phyloP scores from a whole-genome alignment of 2,888 invertebrate species.

The Mamestra brassicae region DNA sequence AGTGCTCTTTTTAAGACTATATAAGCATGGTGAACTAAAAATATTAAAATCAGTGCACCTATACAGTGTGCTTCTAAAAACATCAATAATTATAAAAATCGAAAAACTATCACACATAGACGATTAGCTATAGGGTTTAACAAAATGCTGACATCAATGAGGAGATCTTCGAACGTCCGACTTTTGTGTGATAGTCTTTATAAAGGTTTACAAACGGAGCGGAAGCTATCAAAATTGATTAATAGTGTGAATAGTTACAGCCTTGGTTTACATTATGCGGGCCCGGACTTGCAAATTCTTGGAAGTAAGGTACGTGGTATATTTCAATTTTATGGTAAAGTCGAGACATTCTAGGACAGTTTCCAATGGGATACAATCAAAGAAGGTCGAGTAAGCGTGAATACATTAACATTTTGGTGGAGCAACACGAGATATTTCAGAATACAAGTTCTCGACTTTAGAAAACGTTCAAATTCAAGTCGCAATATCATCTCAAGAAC shows the following conservation, averaged over 20 bases:
- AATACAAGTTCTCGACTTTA: no score
- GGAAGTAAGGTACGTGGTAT: slow-evolving; percentile 7
- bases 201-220: slow-evolving; percentile 13
- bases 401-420: background rate
- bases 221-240: slow-evolving; percentile 45
- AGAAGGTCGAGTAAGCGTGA: background rate
- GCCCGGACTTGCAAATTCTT: background rate
- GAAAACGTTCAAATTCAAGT: no score
- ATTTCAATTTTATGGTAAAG: slow-evolving; percentile 5
- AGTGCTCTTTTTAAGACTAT: no score
- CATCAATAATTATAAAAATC: slow-evolving; percentile 7
- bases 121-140: background rate
- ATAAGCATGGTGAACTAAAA: slow-evolving; percentile 11
- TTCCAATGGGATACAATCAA: no score
- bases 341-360: background rate
- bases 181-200: slow-evolving; percentile 24
- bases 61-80: slow-evolving; percentile 5
- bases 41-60: slow-evolving; percentile 30
- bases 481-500: no score
- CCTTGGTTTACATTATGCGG: slow-evolving; percentile 13
- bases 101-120: slow-evolving; percentile 9
- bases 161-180: background rate
- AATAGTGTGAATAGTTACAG: slow-evolving; percentile 4
- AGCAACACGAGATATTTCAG: background rate
- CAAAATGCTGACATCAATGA: background rate